A percentile compares a stretch with the other conserved stretches of the same genome.
Conservation (phyloP, 2,113 vertebrate genomes). For the Lophius piscatorius region DNA sequence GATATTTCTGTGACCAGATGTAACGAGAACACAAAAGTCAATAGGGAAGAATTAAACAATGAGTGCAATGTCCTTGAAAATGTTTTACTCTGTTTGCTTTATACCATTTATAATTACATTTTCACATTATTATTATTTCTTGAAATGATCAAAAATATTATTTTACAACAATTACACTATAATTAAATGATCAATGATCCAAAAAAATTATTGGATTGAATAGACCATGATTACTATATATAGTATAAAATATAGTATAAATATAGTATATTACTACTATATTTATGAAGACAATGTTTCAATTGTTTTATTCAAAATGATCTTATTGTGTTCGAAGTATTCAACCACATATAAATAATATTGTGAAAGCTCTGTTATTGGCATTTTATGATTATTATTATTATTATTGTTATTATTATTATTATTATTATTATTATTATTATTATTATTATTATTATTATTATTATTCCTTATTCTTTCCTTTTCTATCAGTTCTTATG, state of each 20-base stretch:
- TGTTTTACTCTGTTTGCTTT: conserved; percentile 27
- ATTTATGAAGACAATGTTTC: no score
- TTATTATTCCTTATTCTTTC: background rate
- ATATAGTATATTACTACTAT: no score
- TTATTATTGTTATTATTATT: conserved; percentile 9
- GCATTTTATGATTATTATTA: conserved; percentile 1
- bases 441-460: background rate
- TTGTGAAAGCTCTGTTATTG: background rate
- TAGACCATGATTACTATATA: no score
- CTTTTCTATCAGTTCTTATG: background rate
- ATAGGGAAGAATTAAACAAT: conserved; percentile 54
- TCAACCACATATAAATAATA: no score
- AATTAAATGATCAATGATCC: no score
- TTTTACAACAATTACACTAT: no score
- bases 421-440: conserved; percentile 7
- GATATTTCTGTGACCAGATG: conserved; percentile 52
- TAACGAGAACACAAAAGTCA: conserved; percentile 61
- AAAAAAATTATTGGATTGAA: no score
- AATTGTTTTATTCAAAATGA: no score
- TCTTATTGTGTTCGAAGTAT: no score
- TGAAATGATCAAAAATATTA: conserved; percentile 3
- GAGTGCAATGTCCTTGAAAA: conserved; percentile 51
- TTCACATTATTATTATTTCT: conserved; percentile 6
- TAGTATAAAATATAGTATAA: no score
- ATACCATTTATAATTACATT: conserved; percentile 21